A percentile compares a stretch with the other conserved stretches of the same genome.
Conservation (phyloP, 2,888 invertebrate genomes). For the Helleia helle region DNA sequence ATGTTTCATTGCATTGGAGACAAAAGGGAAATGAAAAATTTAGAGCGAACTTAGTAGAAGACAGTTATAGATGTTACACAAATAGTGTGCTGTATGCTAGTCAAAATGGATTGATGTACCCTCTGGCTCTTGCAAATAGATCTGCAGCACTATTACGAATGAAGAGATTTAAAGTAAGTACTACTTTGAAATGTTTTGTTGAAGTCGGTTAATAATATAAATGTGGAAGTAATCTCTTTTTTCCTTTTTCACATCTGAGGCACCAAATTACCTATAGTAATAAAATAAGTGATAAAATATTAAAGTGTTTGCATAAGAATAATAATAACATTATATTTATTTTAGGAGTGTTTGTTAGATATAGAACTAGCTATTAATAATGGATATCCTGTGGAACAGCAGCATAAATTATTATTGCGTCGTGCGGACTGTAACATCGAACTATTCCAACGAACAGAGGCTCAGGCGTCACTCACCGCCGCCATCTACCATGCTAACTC, state of each 20-base stretch:
- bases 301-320: too few species aligned
- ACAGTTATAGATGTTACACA: constrained; percentile 75
- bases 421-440: constrained; percentile 77
- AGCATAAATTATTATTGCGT: constrained; percentile 78
- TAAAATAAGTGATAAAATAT: too few species aligned
- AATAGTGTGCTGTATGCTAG: constrained; percentile 76
- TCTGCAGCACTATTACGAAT: constrained; percentile 78
- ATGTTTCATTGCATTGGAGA: constrained; percentile 49
- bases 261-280: too few species aligned
- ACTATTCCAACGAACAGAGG: constrained; percentile 50
- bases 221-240: too few species aligned
- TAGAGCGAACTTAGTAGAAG: constrained; percentile 58
- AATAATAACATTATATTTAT: too few species aligned
- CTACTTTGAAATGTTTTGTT: constrained; percentile 5
- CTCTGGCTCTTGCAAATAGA: constrained; percentile 79
- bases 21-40: constrained; percentile 76
- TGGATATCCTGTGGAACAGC: constrained; percentile 76
- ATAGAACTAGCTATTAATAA: constrained; percentile 73
- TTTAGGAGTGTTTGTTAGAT: constrained; percentile 77
- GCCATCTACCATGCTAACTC: constrained; percentile 31
- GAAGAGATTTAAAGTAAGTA: constrained; percentile 71
- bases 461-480: constrained; percentile 33
- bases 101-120: constrained; percentile 68
- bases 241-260: neutral
- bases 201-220: too few species aligned